Evolutionary conservation across 37 sponge, comb jelly and placozoan genomes (phyloP).

Genomic region (Petrosia ficiformis): DNA sequence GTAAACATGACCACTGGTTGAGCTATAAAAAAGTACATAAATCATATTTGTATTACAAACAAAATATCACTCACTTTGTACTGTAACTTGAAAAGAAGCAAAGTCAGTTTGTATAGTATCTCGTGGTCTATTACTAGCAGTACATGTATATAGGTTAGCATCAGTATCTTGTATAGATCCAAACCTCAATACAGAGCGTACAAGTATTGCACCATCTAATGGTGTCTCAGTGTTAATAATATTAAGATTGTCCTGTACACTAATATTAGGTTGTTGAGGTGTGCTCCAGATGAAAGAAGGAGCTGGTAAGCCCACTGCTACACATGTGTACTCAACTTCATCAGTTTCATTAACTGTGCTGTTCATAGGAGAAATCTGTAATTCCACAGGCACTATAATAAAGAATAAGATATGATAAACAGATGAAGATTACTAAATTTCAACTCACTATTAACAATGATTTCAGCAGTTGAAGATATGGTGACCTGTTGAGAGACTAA

Average conservation of each 20-base stretch:
- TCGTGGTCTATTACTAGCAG: conserved; percentile 3
- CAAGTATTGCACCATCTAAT: background rate
- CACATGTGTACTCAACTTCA: background rate
- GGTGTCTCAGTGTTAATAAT: background rate
- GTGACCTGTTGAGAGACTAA: too few species aligned
- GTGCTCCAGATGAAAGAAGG: background rate
- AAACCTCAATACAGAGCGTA: background rate
- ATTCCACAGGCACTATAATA: background rate
- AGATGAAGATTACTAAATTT: too few species aligned
- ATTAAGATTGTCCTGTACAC: background rate
- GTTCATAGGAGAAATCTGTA: background rate
- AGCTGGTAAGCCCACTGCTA: background rate
- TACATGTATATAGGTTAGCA: conserved; percentile 4
- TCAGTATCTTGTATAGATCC: background rate
- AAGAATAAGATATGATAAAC: background rate
- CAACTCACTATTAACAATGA: background rate
- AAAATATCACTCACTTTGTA: conserved; percentile 10
- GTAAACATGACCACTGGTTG: background rate
- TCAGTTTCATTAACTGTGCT: background rate
- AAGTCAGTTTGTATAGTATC: too few species aligned
- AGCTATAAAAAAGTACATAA: background rate
- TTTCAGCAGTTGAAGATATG: background rate
- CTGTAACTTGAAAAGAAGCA: background rate
- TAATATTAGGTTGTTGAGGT: background rate
- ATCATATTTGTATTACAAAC: background rate